Conservation (phyloP, 2,888 invertebrate species). For the Bruchidius siliquastri region DNA sequence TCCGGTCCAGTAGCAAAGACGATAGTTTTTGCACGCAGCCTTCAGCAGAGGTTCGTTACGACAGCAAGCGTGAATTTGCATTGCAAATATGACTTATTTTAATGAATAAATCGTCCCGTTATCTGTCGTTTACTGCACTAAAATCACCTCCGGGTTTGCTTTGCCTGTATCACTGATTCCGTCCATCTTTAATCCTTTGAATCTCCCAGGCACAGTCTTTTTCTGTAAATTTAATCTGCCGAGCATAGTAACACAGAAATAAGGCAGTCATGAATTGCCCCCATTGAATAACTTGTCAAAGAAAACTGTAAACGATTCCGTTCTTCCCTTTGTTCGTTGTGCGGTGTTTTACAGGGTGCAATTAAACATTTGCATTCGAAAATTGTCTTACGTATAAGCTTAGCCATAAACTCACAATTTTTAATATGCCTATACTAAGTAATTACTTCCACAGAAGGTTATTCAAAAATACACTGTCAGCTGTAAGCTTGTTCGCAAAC, state of each 20-base stretch:
- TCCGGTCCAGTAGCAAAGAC: no score
- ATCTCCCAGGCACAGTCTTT: background rate
- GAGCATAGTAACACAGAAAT: background rate
- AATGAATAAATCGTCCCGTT: no score
- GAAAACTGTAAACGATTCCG: background rate
- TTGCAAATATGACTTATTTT: no score
- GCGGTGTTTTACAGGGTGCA: background rate
- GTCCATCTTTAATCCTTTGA: background rate
- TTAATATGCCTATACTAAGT: no score
- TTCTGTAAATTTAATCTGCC: background rate
- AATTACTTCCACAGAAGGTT: no score
- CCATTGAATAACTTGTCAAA: background rate
- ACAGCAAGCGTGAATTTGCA: no score
- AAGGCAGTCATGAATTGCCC: background rate
- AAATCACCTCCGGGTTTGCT: background rate
- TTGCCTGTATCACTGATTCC: background rate
- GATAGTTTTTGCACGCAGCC: no score
- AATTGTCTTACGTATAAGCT: no score
- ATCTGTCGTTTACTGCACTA: background rate
- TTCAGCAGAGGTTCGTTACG: no score
- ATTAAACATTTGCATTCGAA: background rate
- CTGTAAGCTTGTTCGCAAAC: no score
- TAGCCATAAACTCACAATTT: no score
- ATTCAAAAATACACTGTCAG: no score
- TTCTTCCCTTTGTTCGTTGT: background rate